These are phyloP conservation scores for Spilogale gracilis DNA, from an alignment of 2,113 vertebrate genomes.

Conservation along the genomic window DNA sequence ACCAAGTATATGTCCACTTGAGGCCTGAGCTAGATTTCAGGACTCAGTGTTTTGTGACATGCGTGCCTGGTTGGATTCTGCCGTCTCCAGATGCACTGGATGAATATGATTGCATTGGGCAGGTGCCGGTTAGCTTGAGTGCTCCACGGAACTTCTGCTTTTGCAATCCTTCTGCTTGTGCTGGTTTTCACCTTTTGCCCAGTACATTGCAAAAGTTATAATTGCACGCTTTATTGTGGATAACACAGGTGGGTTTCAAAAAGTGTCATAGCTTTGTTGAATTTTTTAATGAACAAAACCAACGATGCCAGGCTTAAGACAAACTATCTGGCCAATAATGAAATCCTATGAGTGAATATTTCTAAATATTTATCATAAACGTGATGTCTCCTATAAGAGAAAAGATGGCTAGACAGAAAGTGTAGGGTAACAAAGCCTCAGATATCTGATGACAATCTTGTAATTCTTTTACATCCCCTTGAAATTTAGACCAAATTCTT, in stretches of 20 bases:
- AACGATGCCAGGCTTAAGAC: neutral
- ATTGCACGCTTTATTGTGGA: neutral
- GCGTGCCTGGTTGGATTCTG: neutral
- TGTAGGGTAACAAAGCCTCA: neutral
- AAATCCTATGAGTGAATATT: constrained; percentile 28
- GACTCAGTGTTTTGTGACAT: neutral
- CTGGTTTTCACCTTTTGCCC: neutral
- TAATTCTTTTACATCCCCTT: neutral
- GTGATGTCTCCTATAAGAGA: neutral
- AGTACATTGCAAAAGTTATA: neutral
- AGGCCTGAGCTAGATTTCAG: neutral
- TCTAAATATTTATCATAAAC: neutral
- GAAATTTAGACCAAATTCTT: neutral
- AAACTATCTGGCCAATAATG: neutral
- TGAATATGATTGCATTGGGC: neutral
- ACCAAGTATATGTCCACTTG: constrained; percentile 10
- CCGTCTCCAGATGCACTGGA: neutral
- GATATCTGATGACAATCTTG: neutral
- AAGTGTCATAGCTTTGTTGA: neutral
- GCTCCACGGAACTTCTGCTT: neutral
- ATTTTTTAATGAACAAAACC: constrained; percentile 3
- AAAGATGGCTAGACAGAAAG: neutral
- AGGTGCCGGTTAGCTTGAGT: neutral
- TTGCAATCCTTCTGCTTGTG: neutral
- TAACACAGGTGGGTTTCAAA: neutral